Evolutionary conservation across 2,797 vertebrate genomes (phyloP), one percentile per base, ranked within the genome.

Genomic region (Enteromius unitaeniatus): DNA sequence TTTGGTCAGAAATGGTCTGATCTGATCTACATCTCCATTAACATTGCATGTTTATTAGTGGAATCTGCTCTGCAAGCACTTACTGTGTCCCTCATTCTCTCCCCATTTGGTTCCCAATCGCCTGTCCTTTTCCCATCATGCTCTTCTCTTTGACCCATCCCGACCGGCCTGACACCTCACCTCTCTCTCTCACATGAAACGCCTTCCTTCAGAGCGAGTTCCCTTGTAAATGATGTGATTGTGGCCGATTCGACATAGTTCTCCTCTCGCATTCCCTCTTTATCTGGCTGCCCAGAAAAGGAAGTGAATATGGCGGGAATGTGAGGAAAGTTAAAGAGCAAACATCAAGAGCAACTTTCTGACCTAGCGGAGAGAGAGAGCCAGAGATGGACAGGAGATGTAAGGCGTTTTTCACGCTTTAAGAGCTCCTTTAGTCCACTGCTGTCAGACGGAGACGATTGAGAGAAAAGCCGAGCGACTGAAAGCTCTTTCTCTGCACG

Each of bases 191-290:
- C 94, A 95, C 95, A 95, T 93, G 96, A 96, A 96, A 96, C 92
- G 93, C 95, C 95, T 96, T 96, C 95, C 93, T 95, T 93, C 93
- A 86, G 95, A 95, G 94, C 93, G 93, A 95, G 93, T 91, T 95
- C 92, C 94, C 94, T 81, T 93, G 78, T 96, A 96, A 97, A 97
- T 93, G 95, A 97, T 95, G 94, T 90, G 94, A 97, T 97, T 97
- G 96, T 95, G 94, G 91, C 86, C 91, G 90, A 97, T 96, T 97
- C 94, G 96, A 95, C 96, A 96, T 79, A 81, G 31, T 79, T 75
- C 76, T 82, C 42, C 79, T 77, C 82, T 83, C 78, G 76, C 77
- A 73, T 53, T 67, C 70, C 13, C 67, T 82, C 74, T 75, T 84
- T 73, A 64, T 90, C 85, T 82, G 74, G 91, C 89, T 78, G 90